These are phyloP conservation scores for Polypedilum pembai DNA, from an alignment of 1,140 invertebrate species.

Conservation along the genomic window DNA sequence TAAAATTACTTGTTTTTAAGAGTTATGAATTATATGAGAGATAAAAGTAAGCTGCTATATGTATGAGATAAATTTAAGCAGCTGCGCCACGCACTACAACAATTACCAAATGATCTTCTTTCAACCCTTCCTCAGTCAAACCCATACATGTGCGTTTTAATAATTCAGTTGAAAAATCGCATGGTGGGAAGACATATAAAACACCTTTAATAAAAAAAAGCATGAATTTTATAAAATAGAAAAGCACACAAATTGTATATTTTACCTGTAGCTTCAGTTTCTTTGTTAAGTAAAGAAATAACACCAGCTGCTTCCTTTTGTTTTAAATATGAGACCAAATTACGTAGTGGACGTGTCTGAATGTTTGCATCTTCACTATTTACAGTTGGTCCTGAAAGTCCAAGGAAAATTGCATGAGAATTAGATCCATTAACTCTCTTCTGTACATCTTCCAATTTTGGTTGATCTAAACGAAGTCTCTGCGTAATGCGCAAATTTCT, in stretches of 20 bases:
- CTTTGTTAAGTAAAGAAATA: conserved; percentile 83
- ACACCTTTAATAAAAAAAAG: conserved; percentile 52
- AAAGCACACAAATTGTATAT: background rate
- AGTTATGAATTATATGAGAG: too few species aligned
- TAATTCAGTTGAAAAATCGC: conserved; percentile 82
- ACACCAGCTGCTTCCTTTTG: conserved; percentile 97
- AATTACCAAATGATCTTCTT: conserved; percentile 91
- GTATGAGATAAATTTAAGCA: conserved; percentile 48
- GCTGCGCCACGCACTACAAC: conserved; percentile 87
- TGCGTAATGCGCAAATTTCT: conserved; percentile 90
- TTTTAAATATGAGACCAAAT: conserved; percentile 92
- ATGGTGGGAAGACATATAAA: conserved; percentile 91
- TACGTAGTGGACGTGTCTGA: conserved; percentile 84
- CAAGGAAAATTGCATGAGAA: conserved; percentile 83
- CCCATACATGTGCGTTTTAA: conserved; percentile 81
- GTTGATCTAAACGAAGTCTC: conserved; percentile 83
- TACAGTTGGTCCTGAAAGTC: conserved; percentile 70
- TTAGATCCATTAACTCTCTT: conserved; percentile 81
- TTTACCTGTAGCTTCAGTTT: conserved; percentile 62
- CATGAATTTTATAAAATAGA: background rate
- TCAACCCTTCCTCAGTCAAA: conserved; percentile 76
- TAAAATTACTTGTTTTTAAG: too few species aligned
- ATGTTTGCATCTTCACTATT: conserved; percentile 69
- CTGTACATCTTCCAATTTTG: conserved; percentile 92
- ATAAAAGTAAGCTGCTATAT: too few species aligned